Conservation (phyloP, 2,888 invertebrate species). For the Chymomyza amoena region DNA sequence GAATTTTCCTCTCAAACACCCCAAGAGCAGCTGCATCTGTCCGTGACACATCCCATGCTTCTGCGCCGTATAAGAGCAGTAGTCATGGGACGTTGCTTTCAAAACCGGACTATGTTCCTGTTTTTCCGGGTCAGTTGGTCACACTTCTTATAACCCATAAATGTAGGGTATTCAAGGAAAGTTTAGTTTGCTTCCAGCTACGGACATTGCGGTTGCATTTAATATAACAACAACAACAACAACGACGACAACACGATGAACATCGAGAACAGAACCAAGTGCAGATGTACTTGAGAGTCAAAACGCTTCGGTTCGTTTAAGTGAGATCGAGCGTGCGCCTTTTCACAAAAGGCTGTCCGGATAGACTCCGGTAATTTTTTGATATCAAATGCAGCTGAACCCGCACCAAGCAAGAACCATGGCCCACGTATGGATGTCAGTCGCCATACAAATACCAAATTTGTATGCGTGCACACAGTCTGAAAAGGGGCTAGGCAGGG, state of each 20-base stretch:
- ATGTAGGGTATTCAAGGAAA: too few relatives aligned
- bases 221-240: not conserved
- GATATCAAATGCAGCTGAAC: constrained; percentile 33
- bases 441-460: constrained; percentile 27
- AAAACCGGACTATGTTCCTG: too few relatives aligned
- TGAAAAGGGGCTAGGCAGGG: constrained; percentile 1
- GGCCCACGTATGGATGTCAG: not conserved
- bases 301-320: not conserved
- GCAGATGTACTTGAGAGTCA: not conserved
- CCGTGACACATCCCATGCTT: too few relatives aligned
- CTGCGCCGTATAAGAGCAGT: too few relatives aligned
- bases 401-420: not conserved
- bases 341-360: not conserved
- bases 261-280: not conserved
- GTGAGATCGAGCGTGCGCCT: not conserved
- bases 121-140: too few relatives aligned
- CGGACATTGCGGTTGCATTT: too few relatives aligned
- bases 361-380: constrained; percentile 14
- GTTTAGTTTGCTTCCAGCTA: too few relatives aligned
- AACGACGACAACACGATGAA: not conserved
- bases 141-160: too few relatives aligned
- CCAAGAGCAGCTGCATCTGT: too few relatives aligned
- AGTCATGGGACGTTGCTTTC: too few relatives aligned
- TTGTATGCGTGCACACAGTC: constrained; percentile 35
- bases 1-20: too few relatives aligned